Evolutionary conservation across 2,797 vertebrate genomes (phyloP), one percentile per base, ranked within the genome.

Genomic region (Eremophila alpestris): DNA sequence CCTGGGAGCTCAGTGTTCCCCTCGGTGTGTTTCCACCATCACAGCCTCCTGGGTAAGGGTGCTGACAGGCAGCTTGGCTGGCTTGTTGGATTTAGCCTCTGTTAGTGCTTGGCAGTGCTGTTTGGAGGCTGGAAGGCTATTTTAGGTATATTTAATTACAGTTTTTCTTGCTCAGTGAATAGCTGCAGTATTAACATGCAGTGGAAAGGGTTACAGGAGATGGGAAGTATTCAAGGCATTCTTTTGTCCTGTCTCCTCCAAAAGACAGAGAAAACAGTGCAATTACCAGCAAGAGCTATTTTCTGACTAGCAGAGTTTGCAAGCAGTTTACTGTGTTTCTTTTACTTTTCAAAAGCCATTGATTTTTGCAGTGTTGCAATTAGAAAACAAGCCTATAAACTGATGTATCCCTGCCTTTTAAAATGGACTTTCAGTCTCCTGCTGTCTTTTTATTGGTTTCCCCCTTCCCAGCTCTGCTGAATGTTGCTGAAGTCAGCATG

Each of bases 401-500:
- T 20, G 58, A 43, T 84, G 70, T 90, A 73, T 96, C 90, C 77
- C 68, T 54, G 56, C 54, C 23, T 95, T 95, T 84, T 84, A 70
- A 95, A 97, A 90, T 74, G 86, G 55, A 79, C 49, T 94, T 96
- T 71, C 36, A 62, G 60, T 32, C 76, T 87, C 96, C 91, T 92
- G 76, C 79, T 82, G 81, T 38, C 65, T 94, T 95, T 96, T 90
- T 95, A 95, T 77, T 85, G 65, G 62, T 68, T 88, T 88, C 78
- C 60, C 81, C 23, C 23, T 75, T 71, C 19, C 70, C 60, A 73
- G 55, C 60, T 54, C 55, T 59, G 69, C 92, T 46, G 83, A 83
- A 81, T 59, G 67, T 87, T 94, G 83, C 86, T 87, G n/a, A 58
- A 96, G 82, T 96, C 96, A 96, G 94, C 84, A 67, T 41, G 78